Evolutionary conservation across 2,888 invertebrate species (phyloP), one percentile per base, ranked within the genome.

Genomic region (Tridacna crocea): DNA sequence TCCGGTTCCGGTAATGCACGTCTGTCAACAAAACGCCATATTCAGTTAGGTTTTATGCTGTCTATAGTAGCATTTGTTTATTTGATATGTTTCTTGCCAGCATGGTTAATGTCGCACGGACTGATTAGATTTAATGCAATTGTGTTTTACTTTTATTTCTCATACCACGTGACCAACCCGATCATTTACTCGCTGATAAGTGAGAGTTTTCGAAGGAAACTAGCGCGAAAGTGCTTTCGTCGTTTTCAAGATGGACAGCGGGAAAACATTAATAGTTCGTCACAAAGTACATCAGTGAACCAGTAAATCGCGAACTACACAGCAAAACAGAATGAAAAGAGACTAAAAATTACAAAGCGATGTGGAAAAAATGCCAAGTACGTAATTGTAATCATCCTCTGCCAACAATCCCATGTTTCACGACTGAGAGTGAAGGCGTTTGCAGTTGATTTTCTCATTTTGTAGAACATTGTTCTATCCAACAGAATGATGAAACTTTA

Each of bases 141-240:
- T 47, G 88, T 94, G 24, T 94, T 94, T 84, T 94, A 94, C 84
- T 88, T 94, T 87, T 94, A 94, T 83, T 94, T 93, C 82, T 89
- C 92, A 72, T 94, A 94, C 87, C 94, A 94, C 85, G 93, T 93
- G 61, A 94, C 93, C 60, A 94, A 94, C 86, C 94, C 94, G 0
- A 91, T 94, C 77, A 94, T 94, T 65, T 94, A 94, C 86, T 93
- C 94, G 60, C 94, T 94, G 80, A 92, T 94, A 92, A 94, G 94
- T 89, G 90, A 92, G 79, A 92, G 92, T 73, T 94, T 94, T 84
- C 85, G 93, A 75, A 91, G 51, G 24, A 70, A 70, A 51, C 26
- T 70, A 10, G 70, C 26, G 6, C 22, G 51, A 8, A 51, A 51
- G 51, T 51, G 48, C 24, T 46, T 48, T 15, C 6, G 46, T 17